Percentiles rank a stretch among this genome's conserved stretches.
Evolutionary conservation across 2,888 invertebrate species (phyloP).

Genomic region (Acleris emargana): DNA sequence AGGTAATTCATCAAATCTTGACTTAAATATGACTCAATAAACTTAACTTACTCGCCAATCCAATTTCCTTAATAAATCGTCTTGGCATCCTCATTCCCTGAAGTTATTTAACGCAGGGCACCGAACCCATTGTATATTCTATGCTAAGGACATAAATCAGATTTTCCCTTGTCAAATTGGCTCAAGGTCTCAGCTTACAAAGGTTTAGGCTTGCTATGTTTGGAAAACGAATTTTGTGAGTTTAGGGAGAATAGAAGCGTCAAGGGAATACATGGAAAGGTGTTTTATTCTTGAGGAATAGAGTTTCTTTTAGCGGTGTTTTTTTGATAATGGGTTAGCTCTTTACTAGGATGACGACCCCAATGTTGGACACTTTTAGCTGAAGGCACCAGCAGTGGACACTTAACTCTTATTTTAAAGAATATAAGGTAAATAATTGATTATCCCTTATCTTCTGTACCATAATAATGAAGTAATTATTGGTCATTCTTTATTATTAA

Average conservation of each 20-base stretch:
- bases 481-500: too few relatives aligned
- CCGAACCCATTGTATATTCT: slow-evolving; percentile 9
- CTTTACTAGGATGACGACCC: too few relatives aligned
- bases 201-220: slow-evolving; percentile 32
- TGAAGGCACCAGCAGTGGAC: too few relatives aligned
- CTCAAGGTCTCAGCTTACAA: slow-evolving; percentile 28
- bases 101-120: slow-evolving; percentile 14
- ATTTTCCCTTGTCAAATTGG: slow-evolving; percentile 15
- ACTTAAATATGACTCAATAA: slow-evolving; percentile 12
- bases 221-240: slow-evolving; percentile 10
- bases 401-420: too few relatives aligned
- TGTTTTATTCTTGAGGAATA: neutral
- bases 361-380: too few relatives aligned
- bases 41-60: slow-evolving; percentile 13
- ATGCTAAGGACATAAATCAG: slow-evolving; percentile 19
- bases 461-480: too few relatives aligned
- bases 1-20: neutral
- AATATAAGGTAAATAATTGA: too few relatives aligned
- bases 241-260: slow-evolving; percentile 7
- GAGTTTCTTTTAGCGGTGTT: too few relatives aligned
- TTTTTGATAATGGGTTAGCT: too few relatives aligned
- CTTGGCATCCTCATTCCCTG: slow-evolving; percentile 26
- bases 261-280: neutral
- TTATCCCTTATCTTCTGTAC: too few relatives aligned
- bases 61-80: slow-evolving; percentile 32